Conservation (phyloP, 2,888 invertebrate genomes). For the Pachymerium ferrugineum region DNA sequence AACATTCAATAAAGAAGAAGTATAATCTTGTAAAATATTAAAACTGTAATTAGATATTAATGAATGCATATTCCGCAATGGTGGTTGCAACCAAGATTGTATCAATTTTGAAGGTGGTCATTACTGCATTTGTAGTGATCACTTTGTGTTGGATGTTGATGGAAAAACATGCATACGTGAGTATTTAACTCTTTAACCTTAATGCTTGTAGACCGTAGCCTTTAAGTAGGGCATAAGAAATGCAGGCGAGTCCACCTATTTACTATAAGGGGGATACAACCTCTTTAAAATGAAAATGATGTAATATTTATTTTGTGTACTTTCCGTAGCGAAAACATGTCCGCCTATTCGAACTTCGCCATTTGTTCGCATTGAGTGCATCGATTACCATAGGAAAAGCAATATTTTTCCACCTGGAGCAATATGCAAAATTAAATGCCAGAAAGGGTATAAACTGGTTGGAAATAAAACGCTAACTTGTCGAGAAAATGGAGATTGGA, state of each 20-base stretch:
- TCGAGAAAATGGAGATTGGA: constrained; percentile 52
- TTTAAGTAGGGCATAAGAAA: too few species aligned
- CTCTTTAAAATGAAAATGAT: too few species aligned
- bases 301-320: too few species aligned
- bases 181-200: constrained; percentile 23
- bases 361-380: background rate
- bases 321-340: constrained; percentile 4
- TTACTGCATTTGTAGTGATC: constrained; percentile 45
- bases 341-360: background rate
- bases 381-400: background rate
- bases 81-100: constrained; percentile 43
- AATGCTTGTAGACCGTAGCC: too few species aligned
- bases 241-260: too few species aligned
- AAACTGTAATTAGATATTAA: too few species aligned
- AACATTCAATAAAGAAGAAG: background rate
- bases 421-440: constrained; percentile 52
- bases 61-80: constrained; percentile 42
- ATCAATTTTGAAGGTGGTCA: constrained; percentile 43
- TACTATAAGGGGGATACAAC: too few species aligned
- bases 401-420: constrained; percentile 25
- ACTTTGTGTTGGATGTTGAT: constrained; percentile 44
- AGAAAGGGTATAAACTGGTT: constrained; percentile 54
- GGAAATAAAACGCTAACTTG: constrained; percentile 55
- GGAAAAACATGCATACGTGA: constrained; percentile 45
- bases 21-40: background rate